These are phyloP conservation scores for Drosophila bipectinata DNA, from an alignment of 1,140 invertebrate species.

Conservation along the genomic window DNA sequence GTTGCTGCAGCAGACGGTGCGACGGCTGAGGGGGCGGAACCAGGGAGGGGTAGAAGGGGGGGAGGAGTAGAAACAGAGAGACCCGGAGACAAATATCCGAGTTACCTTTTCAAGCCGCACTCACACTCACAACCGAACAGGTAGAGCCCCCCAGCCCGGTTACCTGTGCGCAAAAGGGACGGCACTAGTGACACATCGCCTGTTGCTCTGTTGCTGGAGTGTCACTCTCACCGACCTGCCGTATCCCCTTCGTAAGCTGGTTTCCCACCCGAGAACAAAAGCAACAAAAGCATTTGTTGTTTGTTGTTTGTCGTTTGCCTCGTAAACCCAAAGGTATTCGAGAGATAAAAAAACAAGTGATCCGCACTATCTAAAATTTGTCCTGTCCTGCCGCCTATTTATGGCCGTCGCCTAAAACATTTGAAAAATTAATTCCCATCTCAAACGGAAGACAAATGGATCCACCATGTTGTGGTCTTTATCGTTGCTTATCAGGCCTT, in stretches of 20 bases:
- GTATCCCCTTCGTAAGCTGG: constrained; percentile 47
- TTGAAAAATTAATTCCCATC: constrained; percentile 43
- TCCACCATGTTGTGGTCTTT: neutral
- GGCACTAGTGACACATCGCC: constrained; percentile 35
- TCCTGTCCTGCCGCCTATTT: constrained; percentile 25
- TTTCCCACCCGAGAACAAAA: constrained; percentile 46
- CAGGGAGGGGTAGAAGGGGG: constrained; percentile 3
- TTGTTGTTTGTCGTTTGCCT: constrained; percentile 70
- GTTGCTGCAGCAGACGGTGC: constrained; percentile 56
- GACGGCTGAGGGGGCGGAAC: constrained; percentile 35
- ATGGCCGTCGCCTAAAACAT: constrained; percentile 19
- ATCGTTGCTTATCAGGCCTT: constrained; percentile 50
- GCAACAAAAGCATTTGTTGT: constrained; percentile 40
- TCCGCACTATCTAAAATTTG: constrained; percentile 41
- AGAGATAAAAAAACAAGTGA: constrained; percentile 40
- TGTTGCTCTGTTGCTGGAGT: constrained; percentile 41
- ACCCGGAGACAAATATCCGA: constrained; percentile 56
- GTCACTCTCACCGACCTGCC: constrained; percentile 50
- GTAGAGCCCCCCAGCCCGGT: constrained; percentile 35
- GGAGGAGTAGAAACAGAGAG: constrained; percentile 33
- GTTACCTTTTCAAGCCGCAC: constrained; percentile 67
- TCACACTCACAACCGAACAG: constrained; percentile 9
- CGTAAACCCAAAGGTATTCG: constrained; percentile 35
- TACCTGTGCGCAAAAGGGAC: constrained; percentile 67
- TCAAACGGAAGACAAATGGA: constrained; percentile 10